These are phyloP conservation scores for Caenorhabditis sp. DNA, from an alignment of 2,888 invertebrate species.

Conservation along the genomic window DNA sequence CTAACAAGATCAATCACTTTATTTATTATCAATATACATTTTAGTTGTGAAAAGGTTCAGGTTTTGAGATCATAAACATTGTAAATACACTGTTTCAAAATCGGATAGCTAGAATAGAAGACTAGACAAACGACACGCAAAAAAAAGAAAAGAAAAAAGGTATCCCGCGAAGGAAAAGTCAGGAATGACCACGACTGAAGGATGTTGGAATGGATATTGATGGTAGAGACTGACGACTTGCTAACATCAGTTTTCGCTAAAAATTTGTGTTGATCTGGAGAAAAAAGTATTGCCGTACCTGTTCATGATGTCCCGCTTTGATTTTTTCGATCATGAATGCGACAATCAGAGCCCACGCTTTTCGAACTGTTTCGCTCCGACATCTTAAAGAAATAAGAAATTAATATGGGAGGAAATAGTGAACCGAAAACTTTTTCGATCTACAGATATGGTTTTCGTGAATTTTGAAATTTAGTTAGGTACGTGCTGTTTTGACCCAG, in stretches of 20 bases:
- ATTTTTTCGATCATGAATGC: slow-evolving; percentile 69
- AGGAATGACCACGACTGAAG: neutral
- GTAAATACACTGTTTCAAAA: slow-evolving; percentile 13
- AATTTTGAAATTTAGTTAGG: too few relatives aligned
- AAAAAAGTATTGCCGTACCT: slow-evolving; percentile 43
- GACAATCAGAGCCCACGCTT: slow-evolving; percentile 70
- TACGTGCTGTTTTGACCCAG: too few relatives aligned
- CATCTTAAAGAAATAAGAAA: slow-evolving; percentile 42
- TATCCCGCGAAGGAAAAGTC: neutral
- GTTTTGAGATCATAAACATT: neutral
- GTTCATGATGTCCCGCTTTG: slow-evolving; percentile 69
- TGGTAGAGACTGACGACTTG: slow-evolving; percentile 60
- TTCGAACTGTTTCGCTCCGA: slow-evolving; percentile 61
- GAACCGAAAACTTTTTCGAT: too few relatives aligned
- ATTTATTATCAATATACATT: neutral
- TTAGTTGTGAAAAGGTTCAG: slow-evolving; percentile 6
- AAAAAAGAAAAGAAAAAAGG: neutral
- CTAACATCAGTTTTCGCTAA: slow-evolving; percentile 66
- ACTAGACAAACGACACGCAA: neutral
- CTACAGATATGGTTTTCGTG: too few relatives aligned
- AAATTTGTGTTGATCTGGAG: too few relatives aligned
- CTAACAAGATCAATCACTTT: neutral
- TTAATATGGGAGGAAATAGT: too few relatives aligned
- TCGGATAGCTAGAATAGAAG: neutral
- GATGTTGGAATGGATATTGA: slow-evolving; percentile 41